phyloP scores from a whole-genome alignment of 2,113 vertebrate genomes.

The Zosterops pallidus region DNA sequence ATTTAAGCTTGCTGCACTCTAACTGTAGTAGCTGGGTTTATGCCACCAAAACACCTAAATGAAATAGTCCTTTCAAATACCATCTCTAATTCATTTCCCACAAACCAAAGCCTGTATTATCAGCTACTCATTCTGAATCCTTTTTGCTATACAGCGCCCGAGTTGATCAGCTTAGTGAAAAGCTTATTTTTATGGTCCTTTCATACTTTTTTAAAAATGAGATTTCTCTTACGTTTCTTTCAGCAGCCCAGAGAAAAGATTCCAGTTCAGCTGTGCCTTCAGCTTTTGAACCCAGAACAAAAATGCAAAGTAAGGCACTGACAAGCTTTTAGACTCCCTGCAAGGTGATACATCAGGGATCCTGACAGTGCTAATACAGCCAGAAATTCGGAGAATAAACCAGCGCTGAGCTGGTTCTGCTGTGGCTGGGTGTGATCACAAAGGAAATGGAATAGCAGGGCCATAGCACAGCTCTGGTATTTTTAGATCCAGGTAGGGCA shows the following conservation, averaged over 20 bases:
- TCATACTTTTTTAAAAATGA: slow-evolving; percentile 39
- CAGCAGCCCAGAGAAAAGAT: slow-evolving; percentile 38
- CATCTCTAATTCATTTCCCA: slow-evolving; percentile 64
- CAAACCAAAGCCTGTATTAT: slow-evolving; percentile 57
- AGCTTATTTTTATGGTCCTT: slow-evolving; percentile 47
- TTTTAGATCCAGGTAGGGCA: background rate
- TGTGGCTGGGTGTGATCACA: background rate
- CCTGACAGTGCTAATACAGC: background rate
- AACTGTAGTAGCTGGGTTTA: slow-evolving; percentile 35
- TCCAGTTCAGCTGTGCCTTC: background rate
- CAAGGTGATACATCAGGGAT: slow-evolving; percentile 43
- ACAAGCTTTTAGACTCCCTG: slow-evolving; percentile 40
- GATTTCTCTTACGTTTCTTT: slow-evolving; percentile 35
- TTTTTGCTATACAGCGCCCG: slow-evolving; percentile 18
- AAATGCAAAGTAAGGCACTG: slow-evolving; percentile 49
- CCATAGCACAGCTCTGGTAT: background rate
- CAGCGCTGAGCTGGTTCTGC: background rate
- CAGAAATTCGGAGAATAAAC: background rate
- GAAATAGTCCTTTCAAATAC: slow-evolving; percentile 43
- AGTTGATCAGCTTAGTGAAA: slow-evolving; percentile 66
- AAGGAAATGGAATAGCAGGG: background rate
- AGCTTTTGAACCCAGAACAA: slow-evolving; percentile 47
- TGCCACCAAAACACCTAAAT: slow-evolving; percentile 65
- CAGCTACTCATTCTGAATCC: slow-evolving; percentile 42
- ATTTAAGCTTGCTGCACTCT: slow-evolving; percentile 70